Percentiles rank a stretch among this genome's conserved stretches.
phyloP scores from a whole-genome alignment of 2,888 invertebrate species.

The Mythimna vitellina region DNA sequence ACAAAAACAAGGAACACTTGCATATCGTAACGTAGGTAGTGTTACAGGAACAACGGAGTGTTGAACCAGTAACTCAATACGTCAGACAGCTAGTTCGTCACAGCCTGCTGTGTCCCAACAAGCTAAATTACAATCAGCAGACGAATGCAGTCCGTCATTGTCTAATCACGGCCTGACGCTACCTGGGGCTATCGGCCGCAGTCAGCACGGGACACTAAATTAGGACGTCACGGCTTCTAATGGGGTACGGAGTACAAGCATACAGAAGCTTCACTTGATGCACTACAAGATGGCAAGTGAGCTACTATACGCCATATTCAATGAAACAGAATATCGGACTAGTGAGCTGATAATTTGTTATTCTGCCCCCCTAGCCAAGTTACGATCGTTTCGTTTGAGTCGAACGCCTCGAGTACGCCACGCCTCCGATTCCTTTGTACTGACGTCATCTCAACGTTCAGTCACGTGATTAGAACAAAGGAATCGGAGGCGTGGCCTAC shows the following conservation, averaged over 20 bases:
- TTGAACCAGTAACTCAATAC: conserved; percentile 13
- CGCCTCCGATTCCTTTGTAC: no score
- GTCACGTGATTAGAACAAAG: no score
- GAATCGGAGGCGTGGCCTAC: no score
- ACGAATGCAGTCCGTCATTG: conserved; percentile 62
- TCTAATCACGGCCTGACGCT: conserved; percentile 66
- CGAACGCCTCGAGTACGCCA: no score
- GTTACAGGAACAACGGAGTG: not conserved
- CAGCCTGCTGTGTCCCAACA: conserved; percentile 26
- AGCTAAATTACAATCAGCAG: conserved; percentile 55
- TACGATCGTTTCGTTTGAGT: no score
- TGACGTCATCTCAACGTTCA: no score
- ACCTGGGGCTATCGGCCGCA: conserved; percentile 69
- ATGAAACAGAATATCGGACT: not conserved
- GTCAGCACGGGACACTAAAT: conserved; percentile 73
- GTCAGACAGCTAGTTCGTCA: conserved; percentile 21
- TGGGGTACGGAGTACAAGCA: conserved; percentile 50
- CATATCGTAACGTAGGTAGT: no score
- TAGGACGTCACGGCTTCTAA: conserved; percentile 61
- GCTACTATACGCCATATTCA: not conserved
- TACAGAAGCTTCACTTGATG: conserved; percentile 51
- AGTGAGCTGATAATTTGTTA: no score
- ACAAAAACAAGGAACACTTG: not conserved
- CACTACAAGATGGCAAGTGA: not conserved
- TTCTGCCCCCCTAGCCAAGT: no score